Conservation (phyloP, 2,888 invertebrate genomes). For the Iphiclides podalirius region DNA sequence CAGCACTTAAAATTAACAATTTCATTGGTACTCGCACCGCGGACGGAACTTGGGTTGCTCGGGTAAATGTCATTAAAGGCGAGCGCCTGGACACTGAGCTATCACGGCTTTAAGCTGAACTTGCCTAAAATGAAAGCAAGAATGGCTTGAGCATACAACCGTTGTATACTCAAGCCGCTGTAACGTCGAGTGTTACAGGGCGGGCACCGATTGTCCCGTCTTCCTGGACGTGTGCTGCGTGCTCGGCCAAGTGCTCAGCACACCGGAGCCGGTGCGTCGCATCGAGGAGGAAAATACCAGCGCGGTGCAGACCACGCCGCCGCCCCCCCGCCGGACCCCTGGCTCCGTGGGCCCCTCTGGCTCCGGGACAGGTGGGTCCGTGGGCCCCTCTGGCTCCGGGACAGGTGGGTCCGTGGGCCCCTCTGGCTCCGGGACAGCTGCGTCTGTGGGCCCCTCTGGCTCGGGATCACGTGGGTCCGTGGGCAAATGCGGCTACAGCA, state of each 20-base stretch:
- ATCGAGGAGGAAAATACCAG: neutral
- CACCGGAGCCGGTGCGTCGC: neutral
- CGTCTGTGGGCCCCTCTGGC: no score
- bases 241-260: neutral
- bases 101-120: no score
- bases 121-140: no score
- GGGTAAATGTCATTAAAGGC: no score
- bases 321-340: neutral
- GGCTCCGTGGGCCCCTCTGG: neutral
- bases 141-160: no score
- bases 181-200: neutral
- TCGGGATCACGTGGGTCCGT: conserved; percentile 12
- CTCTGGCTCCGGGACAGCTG: neutral
- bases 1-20: no score
- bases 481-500: conserved; percentile 81
- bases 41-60: no score
- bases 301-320: neutral
- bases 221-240: neutral
- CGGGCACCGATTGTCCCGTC: neutral
- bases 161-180: no score
- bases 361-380: no score
- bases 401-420: neutral
- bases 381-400: neutral
- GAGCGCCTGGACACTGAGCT: no score
- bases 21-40: no score